These are phyloP conservation scores for Corythoichthys intestinalis DNA, from an alignment of 2,113 vertebrate genomes.

Conservation along the genomic window DNA sequence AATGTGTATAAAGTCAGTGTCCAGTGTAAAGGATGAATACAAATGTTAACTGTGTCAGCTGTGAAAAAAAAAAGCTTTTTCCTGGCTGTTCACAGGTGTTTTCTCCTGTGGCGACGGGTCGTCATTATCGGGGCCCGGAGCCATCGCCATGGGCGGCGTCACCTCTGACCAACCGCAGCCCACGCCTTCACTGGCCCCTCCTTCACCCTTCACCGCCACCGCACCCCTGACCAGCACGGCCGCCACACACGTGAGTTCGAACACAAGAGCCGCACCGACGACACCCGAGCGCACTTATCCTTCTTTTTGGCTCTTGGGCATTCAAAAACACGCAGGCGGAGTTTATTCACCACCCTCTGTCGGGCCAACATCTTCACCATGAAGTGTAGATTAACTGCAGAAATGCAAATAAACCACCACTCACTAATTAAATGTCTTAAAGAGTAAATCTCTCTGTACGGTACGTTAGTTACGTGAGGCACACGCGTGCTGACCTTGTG, in stretches of 20 bases:
- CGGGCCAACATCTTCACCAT: slow-evolving; percentile 35
- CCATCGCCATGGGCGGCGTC: slow-evolving; percentile 41
- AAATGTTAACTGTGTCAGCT: neutral
- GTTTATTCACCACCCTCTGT: slow-evolving; percentile 13
- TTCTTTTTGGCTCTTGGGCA: neutral
- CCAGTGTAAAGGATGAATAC: no score
- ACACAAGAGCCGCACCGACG: slow-evolving; percentile 2
- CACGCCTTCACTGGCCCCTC: slow-evolving; percentile 53
- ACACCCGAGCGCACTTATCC: slow-evolving; percentile 2
- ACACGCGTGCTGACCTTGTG: slow-evolving; percentile 44
- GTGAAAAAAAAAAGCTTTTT: neutral
- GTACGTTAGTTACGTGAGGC: slow-evolving; percentile 46
- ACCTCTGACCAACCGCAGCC: slow-evolving; percentile 57
- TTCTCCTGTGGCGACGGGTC: slow-evolving; percentile 56
- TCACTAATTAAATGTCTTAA: slow-evolving; percentile 48
- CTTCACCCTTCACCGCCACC: slow-evolving; percentile 61
- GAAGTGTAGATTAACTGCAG: slow-evolving; percentile 38
- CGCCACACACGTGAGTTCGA: slow-evolving; percentile 61
- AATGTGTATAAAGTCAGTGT: no score
- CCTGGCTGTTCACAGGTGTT: slow-evolving; percentile 52
- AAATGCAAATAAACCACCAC: slow-evolving; percentile 50
- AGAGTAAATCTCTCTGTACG: slow-evolving; percentile 35
- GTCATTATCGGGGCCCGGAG: slow-evolving; percentile 43
- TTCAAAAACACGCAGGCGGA: neutral
- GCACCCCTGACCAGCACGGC: slow-evolving; percentile 61